phyloP scores from a whole-genome alignment of 2,797 vertebrate species.

The Psittacula derbiana region DNA sequence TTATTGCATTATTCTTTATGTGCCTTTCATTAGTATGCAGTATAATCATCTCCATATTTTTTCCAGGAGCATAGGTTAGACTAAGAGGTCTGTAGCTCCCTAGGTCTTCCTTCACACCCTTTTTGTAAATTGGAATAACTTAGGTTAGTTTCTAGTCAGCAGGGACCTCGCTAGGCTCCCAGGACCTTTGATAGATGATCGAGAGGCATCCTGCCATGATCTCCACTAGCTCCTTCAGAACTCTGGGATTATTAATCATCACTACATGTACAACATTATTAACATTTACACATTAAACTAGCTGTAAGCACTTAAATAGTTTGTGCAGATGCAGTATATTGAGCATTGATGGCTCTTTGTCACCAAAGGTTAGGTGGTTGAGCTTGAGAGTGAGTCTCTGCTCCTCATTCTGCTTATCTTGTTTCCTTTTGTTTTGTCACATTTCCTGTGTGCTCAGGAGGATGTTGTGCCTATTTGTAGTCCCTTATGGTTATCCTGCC shows the following conservation, averaged over 20 bases:
- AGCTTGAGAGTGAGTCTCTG: not conserved
- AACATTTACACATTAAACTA: not conserved
- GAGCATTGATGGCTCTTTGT: not conserved
- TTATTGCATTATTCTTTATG: not conserved
- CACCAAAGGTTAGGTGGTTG: not conserved
- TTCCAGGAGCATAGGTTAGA: not conserved
- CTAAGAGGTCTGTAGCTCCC: not conserved
- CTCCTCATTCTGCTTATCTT: not conserved
- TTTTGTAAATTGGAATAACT: not conserved
- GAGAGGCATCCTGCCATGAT: not conserved
- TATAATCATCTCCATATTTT: not conserved
- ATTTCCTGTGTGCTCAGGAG: not conserved
- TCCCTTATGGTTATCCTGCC: not conserved
- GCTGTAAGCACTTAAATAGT: not conserved
- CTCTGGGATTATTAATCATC: not conserved
- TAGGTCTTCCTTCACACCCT: accelerated
- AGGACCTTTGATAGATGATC: not conserved
- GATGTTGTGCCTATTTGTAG: not conserved
- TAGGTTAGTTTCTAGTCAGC: not conserved
- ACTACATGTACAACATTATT: not conserved
- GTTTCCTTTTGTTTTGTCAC: not conserved
- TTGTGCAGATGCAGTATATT: not conserved
- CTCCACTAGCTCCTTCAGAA: not conserved
- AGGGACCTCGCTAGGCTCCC: not conserved
- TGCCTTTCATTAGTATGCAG: not conserved